Conservation (phyloP, 2,888 invertebrate species). For the Rapana venosa region DNA sequence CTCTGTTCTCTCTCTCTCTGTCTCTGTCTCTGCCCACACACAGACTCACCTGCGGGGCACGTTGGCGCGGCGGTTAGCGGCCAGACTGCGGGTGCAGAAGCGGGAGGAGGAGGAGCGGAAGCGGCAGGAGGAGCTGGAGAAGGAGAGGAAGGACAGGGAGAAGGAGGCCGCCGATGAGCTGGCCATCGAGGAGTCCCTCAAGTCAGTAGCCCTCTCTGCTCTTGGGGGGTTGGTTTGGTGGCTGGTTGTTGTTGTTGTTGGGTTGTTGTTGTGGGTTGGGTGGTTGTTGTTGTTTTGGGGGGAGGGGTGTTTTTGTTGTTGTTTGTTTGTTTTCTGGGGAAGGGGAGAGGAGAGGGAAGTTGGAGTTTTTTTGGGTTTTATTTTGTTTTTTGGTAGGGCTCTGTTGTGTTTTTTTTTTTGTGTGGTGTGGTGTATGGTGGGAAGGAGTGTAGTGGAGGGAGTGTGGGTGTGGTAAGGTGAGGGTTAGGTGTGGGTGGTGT, state of each 20-base stretch:
- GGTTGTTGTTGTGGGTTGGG: not conserved
- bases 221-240: too few species aligned
- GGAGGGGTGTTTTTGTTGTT: not conserved
- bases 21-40: too few species aligned
- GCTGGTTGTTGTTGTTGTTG: not conserved
- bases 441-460: not conserved
- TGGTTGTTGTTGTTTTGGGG: not conserved
- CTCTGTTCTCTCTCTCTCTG: too few species aligned
- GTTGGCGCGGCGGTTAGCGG: constrained; percentile 62
- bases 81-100: constrained; percentile 58
- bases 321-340: not conserved
- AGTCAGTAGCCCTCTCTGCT: constrained; percentile 59
- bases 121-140: constrained; percentile 62
- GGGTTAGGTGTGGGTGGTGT: not conserved
- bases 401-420: too few species aligned
- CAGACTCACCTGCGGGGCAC: constrained; percentile 65
- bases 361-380: too few species aligned
- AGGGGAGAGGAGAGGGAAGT: too few species aligned
- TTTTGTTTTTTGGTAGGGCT: too few species aligned
- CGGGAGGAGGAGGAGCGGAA: constrained; percentile 66
- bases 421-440: too few species aligned
- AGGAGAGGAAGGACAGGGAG: constrained; percentile 56
- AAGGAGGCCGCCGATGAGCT: constrained; percentile 64
- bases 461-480: not conserved
- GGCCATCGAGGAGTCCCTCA: constrained; percentile 67